Conservation (phyloP, 2,113 vertebrate species). For the Mobula birostris region DNA sequence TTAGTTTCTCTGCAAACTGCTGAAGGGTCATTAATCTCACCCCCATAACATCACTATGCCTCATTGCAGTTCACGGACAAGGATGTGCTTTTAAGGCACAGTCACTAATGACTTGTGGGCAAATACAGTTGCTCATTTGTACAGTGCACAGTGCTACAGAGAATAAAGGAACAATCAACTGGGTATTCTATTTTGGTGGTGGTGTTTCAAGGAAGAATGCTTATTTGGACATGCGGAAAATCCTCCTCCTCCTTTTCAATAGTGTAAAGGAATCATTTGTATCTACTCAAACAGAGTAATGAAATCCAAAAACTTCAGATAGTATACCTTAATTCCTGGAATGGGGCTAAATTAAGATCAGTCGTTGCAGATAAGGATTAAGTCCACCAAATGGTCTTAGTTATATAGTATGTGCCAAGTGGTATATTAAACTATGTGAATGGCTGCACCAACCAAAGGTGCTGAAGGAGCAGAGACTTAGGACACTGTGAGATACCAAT, state of each 20-base stretch:
- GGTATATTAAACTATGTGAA: not conserved
- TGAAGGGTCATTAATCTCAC: not conserved
- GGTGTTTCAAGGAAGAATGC: not conserved
- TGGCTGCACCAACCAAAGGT: not conserved
- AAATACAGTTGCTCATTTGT: not conserved
- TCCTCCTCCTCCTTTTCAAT: not conserved
- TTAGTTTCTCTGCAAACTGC: not conserved
- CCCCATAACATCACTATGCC: not conserved
- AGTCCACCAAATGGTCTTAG: not conserved
- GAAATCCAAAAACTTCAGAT: not conserved
- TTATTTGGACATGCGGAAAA: not conserved
- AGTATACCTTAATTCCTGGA: not conserved
- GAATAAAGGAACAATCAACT: not conserved
- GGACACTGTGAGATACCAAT: not conserved
- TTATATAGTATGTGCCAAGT: not conserved
- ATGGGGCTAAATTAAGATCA: not conserved
- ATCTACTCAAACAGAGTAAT: not conserved
- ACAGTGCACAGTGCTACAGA: not conserved
- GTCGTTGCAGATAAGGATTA: not conserved
- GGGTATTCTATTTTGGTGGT: not conserved
- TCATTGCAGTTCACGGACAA: not conserved
- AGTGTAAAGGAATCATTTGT: not conserved
- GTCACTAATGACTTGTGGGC: not conserved
- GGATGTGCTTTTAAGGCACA: not conserved
- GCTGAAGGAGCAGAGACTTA: not conserved